phyloP scores from a whole-genome alignment of 2,113 vertebrate genomes.

The Antidorcas marsupialis region DNA sequence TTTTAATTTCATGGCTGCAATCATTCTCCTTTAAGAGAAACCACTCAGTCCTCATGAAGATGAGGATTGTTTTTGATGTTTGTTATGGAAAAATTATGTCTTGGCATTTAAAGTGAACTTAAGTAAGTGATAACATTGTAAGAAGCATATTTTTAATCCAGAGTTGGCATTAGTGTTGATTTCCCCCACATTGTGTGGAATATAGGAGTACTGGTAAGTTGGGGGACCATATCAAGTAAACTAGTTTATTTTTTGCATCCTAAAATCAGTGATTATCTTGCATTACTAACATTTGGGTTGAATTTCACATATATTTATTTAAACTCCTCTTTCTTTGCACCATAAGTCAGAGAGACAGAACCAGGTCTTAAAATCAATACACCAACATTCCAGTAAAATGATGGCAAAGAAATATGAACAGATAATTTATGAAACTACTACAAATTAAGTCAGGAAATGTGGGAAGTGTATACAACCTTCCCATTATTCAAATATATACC shows the following conservation, averaged over 20 bases:
- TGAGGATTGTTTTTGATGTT: background rate
- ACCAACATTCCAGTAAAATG: background rate
- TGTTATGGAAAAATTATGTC: background rate
- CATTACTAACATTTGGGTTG: background rate
- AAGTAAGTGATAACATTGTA: background rate
- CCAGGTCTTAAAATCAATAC: background rate
- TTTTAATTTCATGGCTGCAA: too few relatives aligned
- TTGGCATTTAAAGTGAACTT: background rate
- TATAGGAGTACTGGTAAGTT: background rate
- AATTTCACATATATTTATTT: background rate
- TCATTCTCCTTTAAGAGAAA: background rate
- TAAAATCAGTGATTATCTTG: background rate
- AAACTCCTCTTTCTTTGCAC: background rate
- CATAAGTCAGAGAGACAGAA: background rate
- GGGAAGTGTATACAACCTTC: background rate
- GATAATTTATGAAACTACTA: background rate
- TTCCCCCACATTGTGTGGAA: background rate
- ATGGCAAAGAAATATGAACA: background rate
- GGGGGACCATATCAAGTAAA: background rate
- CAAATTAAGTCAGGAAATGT: background rate
- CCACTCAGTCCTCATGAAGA: background rate
- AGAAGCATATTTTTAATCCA: background rate
- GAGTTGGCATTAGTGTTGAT: background rate
- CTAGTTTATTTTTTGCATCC: background rate
- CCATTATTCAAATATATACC: background rate